Evolutionary conservation across 2,113 vertebrate species (phyloP).

Genomic region (Phalacrocorax aristotelis): DNA sequence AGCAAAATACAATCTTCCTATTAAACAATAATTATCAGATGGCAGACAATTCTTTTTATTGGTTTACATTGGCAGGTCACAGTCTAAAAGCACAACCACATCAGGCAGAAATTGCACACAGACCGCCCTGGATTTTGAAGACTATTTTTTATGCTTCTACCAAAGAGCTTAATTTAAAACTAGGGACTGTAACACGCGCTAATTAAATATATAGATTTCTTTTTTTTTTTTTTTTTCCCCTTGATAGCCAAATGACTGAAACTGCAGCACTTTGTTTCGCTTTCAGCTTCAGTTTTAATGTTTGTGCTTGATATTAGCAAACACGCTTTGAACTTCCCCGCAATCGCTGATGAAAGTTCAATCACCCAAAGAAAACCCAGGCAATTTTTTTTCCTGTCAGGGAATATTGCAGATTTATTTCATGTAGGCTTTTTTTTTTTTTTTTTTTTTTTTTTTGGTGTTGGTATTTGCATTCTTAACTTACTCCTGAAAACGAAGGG

Average conservation of each 20-base stretch:
- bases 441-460: neutral
- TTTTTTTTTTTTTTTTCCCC: neutral
- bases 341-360: neutral
- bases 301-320: neutral
- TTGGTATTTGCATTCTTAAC: neutral
- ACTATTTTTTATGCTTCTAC: slow-evolving; percentile 48
- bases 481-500: slow-evolving; percentile 1
- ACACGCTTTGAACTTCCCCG: neutral
- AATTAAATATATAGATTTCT: neutral
- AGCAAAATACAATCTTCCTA: slow-evolving; percentile 69
- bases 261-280: neutral
- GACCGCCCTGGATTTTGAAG: slow-evolving; percentile 74
- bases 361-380: neutral
- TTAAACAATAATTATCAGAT: slow-evolving; percentile 73
- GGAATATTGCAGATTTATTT: slow-evolving; percentile 31
- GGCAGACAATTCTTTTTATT: slow-evolving; percentile 71
- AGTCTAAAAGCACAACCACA: slow-evolving; percentile 69
- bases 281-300: neutral
- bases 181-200: neutral
- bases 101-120: slow-evolving; percentile 69
- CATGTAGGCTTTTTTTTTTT: neutral
- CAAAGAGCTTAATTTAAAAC: slow-evolving; percentile 8
- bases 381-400: neutral
- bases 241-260: neutral
- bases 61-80: slow-evolving; percentile 69